Evolutionary conservation across 2,113 vertebrate genomes (phyloP).

Genomic region (Noturus placidus): DNA sequence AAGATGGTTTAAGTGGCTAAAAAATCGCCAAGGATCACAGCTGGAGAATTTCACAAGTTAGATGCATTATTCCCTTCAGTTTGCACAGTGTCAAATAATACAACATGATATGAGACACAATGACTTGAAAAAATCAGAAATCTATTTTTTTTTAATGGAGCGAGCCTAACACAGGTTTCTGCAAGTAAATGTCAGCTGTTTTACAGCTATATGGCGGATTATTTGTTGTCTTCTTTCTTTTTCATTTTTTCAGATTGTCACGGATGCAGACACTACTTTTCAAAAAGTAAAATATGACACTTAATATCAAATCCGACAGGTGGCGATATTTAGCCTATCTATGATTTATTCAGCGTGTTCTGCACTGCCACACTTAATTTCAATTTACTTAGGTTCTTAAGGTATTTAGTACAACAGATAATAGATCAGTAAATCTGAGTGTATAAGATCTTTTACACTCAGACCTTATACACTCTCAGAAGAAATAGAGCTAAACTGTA

Average conservation of each 20-base stretch:
- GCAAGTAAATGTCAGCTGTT: background rate
- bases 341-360: background rate
- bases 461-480: background rate
- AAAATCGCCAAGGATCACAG: no score
- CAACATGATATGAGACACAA: background rate
- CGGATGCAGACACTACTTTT: background rate
- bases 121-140: background rate
- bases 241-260: background rate
- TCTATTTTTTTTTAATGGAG: background rate
- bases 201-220: background rate
- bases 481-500: background rate
- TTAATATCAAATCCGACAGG: background rate
- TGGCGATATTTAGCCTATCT: constrained; percentile 5
- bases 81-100: background rate
- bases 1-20: no score
- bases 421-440: background rate
- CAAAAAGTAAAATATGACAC: background rate
- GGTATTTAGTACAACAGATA: background rate
- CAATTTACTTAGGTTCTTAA: background rate
- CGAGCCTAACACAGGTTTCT: background rate
- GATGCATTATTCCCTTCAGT: background rate
- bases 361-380: background rate
- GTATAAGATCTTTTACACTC: background rate
- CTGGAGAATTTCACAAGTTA: no score
- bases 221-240: background rate